phyloP scores from a whole-genome alignment of 2,113 vertebrate species.

The Phyllostomus hastatus region DNA sequence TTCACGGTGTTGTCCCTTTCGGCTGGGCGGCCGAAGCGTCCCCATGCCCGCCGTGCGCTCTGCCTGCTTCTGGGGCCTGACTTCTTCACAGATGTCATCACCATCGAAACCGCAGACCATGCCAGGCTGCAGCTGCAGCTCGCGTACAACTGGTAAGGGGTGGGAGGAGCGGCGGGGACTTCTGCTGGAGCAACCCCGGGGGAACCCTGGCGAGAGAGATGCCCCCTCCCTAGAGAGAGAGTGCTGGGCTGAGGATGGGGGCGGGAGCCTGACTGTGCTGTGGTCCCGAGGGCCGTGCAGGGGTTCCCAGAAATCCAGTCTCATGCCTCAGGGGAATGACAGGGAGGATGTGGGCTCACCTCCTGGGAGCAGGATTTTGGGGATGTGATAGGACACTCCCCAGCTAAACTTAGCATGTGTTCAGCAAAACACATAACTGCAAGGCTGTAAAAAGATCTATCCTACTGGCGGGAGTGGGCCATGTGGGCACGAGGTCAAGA shows the following conservation, averaged over 20 bases:
- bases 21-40: constrained; percentile 87
- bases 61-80: constrained; percentile 92
- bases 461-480: fast-evolving
- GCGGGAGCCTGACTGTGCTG: fast-evolving
- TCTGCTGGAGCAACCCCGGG: neutral
- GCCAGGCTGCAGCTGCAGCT: constrained; percentile 93
- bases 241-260: neutral
- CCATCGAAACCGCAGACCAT: constrained; percentile 92
- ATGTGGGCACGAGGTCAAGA: neutral
- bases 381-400: neutral
- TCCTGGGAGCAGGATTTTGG: neutral
- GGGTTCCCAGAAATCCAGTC: neutral
- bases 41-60: constrained; percentile 87
- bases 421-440: neutral
- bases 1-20: constrained; percentile 92
- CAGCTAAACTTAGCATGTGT: neutral
- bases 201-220: fast-evolving
- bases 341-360: neutral
- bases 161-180: fast-evolving
- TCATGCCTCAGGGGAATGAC: neutral
- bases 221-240: fast-evolving
- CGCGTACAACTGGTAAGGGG: constrained; percentile 90
- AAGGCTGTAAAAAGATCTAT: neutral
- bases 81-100: constrained; percentile 93
- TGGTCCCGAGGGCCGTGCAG: neutral